phyloP scores from a whole-genome alignment of 1,140 invertebrate species.

The Panagrolaimus sp. region DNA sequence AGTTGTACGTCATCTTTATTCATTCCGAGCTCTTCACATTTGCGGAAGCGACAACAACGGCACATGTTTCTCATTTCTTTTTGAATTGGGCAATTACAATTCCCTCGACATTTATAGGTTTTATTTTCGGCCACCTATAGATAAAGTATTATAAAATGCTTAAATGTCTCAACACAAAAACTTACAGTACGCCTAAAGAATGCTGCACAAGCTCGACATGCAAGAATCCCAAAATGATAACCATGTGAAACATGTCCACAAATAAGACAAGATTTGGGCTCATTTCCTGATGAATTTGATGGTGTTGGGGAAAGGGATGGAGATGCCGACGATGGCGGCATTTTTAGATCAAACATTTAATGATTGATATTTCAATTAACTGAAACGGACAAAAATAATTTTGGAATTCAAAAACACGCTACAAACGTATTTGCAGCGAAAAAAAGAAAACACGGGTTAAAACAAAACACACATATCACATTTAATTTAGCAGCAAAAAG shows the following conservation, averaged over 20 bases:
- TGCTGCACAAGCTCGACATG: conserved; percentile 43
- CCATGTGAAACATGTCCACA: conserved; percentile 43
- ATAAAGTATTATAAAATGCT: too few species aligned
- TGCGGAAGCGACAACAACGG: conserved; percentile 33
- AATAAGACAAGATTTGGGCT: conserved; percentile 21
- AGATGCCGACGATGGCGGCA: conserved; percentile 12
- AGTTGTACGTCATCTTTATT: conserved; percentile 47
- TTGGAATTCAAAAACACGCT: too few species aligned
- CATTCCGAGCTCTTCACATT: conserved; percentile 34
- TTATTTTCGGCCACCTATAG: conserved; percentile 33
- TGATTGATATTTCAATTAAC: too few species aligned
- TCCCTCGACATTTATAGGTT: conserved; percentile 38
- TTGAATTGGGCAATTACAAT: conserved; percentile 35
- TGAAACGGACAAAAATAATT: too few species aligned
- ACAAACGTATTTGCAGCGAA: too few species aligned
- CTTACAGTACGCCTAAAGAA: conserved; percentile 43
- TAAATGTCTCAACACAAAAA: too few species aligned
- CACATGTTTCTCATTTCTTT: conserved; percentile 49
- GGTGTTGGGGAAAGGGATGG: not conserved
- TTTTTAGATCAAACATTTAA: too few species aligned
- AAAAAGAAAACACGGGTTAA: too few species aligned
- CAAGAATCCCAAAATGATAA: conserved; percentile 44
- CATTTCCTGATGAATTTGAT: not conserved
- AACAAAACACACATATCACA: too few species aligned
- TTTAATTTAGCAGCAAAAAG: too few species aligned